Conservation (phyloP, 2,888 invertebrate genomes). For the Panopea generosa region DNA sequence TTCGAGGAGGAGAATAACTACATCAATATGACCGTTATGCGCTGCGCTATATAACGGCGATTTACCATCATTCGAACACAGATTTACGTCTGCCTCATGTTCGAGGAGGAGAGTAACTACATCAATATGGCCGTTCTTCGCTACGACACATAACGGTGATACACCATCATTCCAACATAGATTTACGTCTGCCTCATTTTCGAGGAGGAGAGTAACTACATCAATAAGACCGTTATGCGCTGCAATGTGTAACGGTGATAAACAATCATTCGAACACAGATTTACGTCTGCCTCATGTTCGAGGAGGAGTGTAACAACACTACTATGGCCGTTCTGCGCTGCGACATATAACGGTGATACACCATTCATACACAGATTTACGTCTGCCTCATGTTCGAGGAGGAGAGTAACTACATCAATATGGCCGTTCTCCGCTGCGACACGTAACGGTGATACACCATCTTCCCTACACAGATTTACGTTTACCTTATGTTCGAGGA, state of each 20-base stretch:
- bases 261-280: too few species aligned
- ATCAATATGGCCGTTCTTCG: too few species aligned
- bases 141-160: too few species aligned
- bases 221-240: not conserved
- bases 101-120: too few species aligned
- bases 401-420: not conserved
- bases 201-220: not conserved
- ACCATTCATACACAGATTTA: not conserved
- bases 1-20: not conserved
- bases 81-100: not conserved
- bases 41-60: not conserved
- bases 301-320: too few species aligned
- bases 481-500: too few species aligned
- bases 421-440: not conserved
- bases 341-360: not conserved
- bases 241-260: not conserved
- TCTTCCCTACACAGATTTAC: not conserved
- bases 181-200: not conserved
- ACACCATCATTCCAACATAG: too few species aligned
- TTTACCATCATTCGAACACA: not conserved
- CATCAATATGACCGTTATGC: constrained; percentile 3
- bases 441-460: not conserved
- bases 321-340: too few species aligned
- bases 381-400: not conserved
- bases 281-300: too few species aligned